Conservation (phyloP, 2,888 invertebrate genomes). For the Margaritifera margaritifera region DNA sequence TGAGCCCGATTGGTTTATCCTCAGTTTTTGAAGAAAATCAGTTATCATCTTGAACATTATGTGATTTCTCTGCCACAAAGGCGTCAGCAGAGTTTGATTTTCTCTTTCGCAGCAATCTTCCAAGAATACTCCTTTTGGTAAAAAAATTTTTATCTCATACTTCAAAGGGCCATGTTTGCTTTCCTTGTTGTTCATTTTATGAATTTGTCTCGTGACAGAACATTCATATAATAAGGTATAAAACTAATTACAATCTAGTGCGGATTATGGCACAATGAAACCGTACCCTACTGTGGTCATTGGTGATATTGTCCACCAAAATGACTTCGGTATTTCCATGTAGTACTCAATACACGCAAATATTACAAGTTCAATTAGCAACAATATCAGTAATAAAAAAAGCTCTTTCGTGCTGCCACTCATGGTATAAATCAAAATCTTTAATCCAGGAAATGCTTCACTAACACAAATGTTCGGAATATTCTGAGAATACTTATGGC, state of each 20-base stretch:
- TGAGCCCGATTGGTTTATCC: no score
- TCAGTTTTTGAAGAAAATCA: no score
- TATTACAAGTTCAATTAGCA: constrained; percentile 50
- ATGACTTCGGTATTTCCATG: constrained; percentile 81
- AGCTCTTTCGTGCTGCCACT: constrained; percentile 51
- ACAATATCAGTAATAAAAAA: constrained; percentile 45
- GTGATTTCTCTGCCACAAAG: no score
- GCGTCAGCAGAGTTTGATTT: no score
- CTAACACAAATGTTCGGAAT: constrained; percentile 50
- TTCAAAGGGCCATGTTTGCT: constrained; percentile 44
- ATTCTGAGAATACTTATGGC: constrained; percentile 48
- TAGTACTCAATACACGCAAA: constrained; percentile 56
- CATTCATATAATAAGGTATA: constrained; percentile 53
- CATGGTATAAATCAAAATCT: no score
- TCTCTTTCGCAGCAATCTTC: no score
- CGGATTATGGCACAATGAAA: constrained; percentile 46
- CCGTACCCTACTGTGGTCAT: constrained; percentile 86
- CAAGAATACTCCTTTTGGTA: neutral
- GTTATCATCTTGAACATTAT: no score
- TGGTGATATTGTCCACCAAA: constrained; percentile 93
- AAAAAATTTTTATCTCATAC: constrained; percentile 31
- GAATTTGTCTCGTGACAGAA: constrained; percentile 51
- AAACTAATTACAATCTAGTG: constrained; percentile 57
- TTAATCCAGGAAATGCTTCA: no score
- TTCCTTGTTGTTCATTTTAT: constrained; percentile 40